Conservation (phyloP, 2,113 vertebrate species). For the Gambusia affinis region DNA sequence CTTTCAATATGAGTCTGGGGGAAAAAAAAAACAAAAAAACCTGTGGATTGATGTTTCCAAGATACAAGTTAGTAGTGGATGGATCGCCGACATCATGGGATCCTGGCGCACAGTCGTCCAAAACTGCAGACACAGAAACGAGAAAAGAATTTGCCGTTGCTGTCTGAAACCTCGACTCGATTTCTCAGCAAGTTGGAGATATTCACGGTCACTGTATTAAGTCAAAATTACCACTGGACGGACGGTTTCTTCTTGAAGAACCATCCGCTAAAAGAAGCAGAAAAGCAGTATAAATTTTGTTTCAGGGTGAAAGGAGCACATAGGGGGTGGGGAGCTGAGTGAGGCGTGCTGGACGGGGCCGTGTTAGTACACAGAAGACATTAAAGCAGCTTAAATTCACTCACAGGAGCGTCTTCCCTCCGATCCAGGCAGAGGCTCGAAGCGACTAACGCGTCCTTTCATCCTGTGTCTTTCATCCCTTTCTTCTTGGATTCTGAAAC, state of each 20-base stretch:
- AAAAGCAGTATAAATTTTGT: conserved; percentile 81
- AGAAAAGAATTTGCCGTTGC: conserved; percentile 66
- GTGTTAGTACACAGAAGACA: conserved; percentile 4
- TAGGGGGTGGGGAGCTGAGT: conserved; percentile 5
- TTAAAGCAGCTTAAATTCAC: conserved; percentile 46
- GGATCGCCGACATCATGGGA: conserved; percentile 99
- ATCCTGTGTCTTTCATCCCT: conserved; percentile 95
- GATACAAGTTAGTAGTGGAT: conserved; percentile 97
- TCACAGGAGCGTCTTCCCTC: conserved; percentile 94
- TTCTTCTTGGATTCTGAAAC: conserved; percentile 94
- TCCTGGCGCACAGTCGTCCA: conserved; percentile 97
- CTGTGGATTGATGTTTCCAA: conserved; percentile 99
- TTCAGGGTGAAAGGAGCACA: conserved; percentile 47
- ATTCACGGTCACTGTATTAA: conserved; percentile 73
- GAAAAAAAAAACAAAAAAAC: conserved; percentile 73
- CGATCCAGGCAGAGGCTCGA: conserved; percentile 90
- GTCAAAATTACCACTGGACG: conserved; percentile 93
- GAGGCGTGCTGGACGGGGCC: conserved; percentile 23
- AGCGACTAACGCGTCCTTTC: conserved; percentile 96
- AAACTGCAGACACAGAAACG: conserved; percentile 80
- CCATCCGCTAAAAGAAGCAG: conserved; percentile 90
- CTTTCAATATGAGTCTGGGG: background rate
- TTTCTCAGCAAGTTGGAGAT: conserved; percentile 58
- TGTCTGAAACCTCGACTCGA: conserved; percentile 29
- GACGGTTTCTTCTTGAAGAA: conserved; percentile 97